Conservation (phyloP, 64 coral and sea anemone species). For the Anthopleura sola region DNA sequence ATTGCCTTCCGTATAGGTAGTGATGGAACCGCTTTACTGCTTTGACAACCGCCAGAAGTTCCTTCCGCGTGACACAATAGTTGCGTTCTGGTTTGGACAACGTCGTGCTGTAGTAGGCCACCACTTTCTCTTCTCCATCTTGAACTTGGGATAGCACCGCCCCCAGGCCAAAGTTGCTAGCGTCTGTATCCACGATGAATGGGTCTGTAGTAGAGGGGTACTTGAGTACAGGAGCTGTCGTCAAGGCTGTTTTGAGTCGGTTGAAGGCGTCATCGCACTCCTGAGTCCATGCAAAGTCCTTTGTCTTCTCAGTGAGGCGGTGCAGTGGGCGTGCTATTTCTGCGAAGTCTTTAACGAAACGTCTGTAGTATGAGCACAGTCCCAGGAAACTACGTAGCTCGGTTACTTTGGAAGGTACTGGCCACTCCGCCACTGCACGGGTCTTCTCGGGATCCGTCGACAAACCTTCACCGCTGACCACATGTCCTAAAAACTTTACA, state of each 20-base stretch:
- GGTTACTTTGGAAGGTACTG: background rate
- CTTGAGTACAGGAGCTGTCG: background rate
- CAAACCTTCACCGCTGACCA: background rate
- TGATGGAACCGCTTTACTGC: slow-evolving; percentile 28
- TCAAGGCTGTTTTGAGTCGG: background rate
- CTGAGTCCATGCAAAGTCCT: background rate
- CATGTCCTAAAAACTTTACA: slow-evolving; percentile 33
- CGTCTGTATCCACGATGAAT: slow-evolving; percentile 28
- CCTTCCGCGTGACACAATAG: slow-evolving; percentile 20
- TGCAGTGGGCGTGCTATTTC: slow-evolving; percentile 1
- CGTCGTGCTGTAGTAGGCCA: slow-evolving; percentile 31
- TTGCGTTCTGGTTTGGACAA: slow-evolving; percentile 23
- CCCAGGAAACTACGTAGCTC: too few species aligned
- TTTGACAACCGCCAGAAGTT: slow-evolving; percentile 35
- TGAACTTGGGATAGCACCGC: slow-evolving; percentile 36
- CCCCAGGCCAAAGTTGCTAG: slow-evolving; percentile 21
- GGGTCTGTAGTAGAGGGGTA: background rate
- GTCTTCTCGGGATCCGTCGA: slow-evolving; percentile 21
- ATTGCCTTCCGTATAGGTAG: slow-evolving; percentile 26
- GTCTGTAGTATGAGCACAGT: slow-evolving; percentile 8
- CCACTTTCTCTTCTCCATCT: slow-evolving; percentile 17
- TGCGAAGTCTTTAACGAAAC: background rate
- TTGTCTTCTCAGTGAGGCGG: background rate
- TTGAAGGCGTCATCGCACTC: slow-evolving; percentile 18
- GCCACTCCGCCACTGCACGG: background rate